phyloP scores from a whole-genome alignment of 2,888 invertebrate genomes.

The Diplolepis rosae region DNA sequence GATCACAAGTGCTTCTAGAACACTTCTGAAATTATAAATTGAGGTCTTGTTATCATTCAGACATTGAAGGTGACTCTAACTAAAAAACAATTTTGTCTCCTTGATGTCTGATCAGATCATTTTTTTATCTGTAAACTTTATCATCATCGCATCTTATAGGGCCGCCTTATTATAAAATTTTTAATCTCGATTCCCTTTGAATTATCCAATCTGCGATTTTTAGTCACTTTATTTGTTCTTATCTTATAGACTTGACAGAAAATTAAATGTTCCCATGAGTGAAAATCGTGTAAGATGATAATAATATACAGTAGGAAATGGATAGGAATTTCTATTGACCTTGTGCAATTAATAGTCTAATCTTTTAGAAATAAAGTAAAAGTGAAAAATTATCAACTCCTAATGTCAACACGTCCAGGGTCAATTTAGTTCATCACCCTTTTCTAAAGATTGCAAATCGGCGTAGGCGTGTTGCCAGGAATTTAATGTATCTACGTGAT shows the following conservation, averaged over 20 bases:
- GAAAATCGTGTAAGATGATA: not conserved
- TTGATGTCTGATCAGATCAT: not conserved
- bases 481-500: not conserved
- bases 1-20: not conserved
- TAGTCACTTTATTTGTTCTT: no score
- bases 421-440: slow-evolving; percentile 19
- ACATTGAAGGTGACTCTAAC: not conserved
- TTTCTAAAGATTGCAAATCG: not conserved
- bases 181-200: not conserved
- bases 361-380: not conserved
- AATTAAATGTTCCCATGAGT: not conserved
- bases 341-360: not conserved
- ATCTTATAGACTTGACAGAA: not conserved
- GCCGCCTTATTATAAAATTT: not conserved
- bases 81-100: not conserved
- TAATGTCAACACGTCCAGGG: not conserved
- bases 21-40: not conserved
- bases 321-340: not conserved
- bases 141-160: not conserved
- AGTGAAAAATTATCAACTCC: not conserved
- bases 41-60: not conserved
- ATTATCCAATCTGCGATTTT: not conserved
- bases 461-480: slow-evolving; percentile 1
- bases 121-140: not conserved
- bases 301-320: not conserved